Conservation (phyloP, 2,888 invertebrate genomes). For the Drosophila kambysellisi region DNA sequence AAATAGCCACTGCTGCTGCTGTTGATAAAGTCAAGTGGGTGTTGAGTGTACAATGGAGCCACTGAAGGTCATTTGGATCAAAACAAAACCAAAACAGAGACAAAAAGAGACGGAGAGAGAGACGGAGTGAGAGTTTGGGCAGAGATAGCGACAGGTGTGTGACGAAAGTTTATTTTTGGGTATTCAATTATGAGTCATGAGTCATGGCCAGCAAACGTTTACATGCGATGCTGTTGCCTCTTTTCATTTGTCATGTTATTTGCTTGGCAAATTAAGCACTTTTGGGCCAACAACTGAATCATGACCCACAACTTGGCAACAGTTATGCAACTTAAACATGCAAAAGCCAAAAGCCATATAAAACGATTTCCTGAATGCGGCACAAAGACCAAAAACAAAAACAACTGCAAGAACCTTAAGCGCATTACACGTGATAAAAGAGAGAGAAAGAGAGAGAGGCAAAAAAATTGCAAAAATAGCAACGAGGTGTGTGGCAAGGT, state of each 20-base stretch:
- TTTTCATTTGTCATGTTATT: slow-evolving; percentile 18
- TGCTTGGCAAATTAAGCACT: slow-evolving; percentile 34
- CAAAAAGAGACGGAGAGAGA: not conserved
- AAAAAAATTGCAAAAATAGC: slow-evolving; percentile 44
- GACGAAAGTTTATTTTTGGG: slow-evolving; percentile 24
- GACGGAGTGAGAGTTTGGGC: not conserved
- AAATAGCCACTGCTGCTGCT: slow-evolving; percentile 3
- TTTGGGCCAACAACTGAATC: slow-evolving; percentile 41
- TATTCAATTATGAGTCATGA: slow-evolving; percentile 40
- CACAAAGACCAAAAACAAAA: slow-evolving; percentile 8
- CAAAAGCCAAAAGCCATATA: slow-evolving; percentile 63
- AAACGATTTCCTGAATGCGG: slow-evolving; percentile 66
- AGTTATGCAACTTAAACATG: slow-evolving; percentile 66
- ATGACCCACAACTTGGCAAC: slow-evolving; percentile 26
- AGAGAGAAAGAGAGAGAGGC: not conserved
- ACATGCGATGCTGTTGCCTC: slow-evolving; percentile 20
- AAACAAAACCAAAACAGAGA: slow-evolving; percentile 4
- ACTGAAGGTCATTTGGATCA: slow-evolving; percentile 43
- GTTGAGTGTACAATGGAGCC: slow-evolving; percentile 10
- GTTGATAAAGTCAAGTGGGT: slow-evolving; percentile 18
- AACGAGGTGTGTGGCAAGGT: slow-evolving; percentile 23
- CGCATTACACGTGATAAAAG: slow-evolving; percentile 50
- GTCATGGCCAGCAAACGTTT: slow-evolving; percentile 31
- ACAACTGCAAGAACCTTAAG: slow-evolving; percentile 47
- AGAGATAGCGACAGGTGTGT: slow-evolving; percentile 19